phyloP scores from a whole-genome alignment of 2,113 vertebrate species.

The Platysternon megacephalum region DNA sequence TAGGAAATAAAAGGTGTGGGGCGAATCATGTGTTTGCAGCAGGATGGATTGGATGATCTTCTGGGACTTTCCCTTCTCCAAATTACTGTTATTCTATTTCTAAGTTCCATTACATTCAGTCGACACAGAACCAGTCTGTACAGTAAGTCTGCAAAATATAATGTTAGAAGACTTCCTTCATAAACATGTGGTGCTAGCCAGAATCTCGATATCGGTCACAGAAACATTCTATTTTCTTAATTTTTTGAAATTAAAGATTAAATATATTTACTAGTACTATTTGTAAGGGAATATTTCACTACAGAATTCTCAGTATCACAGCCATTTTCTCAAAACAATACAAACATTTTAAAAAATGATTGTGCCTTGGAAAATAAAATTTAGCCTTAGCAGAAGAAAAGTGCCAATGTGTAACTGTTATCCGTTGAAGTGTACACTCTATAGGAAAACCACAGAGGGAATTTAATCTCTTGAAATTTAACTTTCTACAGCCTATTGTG shows the following conservation, averaged over 20 bases:
- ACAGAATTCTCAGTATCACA: not conserved
- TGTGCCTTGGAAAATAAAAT: not conserved
- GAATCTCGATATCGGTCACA: fast-evolving
- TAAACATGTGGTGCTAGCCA: not conserved
- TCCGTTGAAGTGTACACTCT: conserved; percentile 10
- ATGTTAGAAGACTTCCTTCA: not conserved
- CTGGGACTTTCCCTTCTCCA: not conserved
- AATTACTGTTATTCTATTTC: not conserved
- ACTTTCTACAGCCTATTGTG: conserved; percentile 61
- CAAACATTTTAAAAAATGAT: not conserved
- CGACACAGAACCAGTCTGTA: not conserved
- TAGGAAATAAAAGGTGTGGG: not conserved
- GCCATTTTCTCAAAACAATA: not conserved
- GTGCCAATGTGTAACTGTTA: not conserved
- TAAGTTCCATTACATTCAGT: not conserved
- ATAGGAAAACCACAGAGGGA: conserved; percentile 45
- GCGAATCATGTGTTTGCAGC: not conserved
- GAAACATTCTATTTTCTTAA: not conserved
- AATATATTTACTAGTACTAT: not conserved
- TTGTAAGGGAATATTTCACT: not conserved
- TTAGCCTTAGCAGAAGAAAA: not conserved
- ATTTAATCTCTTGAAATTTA: conserved; percentile 66
- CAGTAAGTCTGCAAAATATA: not conserved
- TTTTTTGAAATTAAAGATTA: not conserved
- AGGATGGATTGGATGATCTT: not conserved